These are phyloP conservation scores for Drosophila miranda DNA, from an alignment of 1,140 invertebrate genomes.

Conservation along the genomic window DNA sequence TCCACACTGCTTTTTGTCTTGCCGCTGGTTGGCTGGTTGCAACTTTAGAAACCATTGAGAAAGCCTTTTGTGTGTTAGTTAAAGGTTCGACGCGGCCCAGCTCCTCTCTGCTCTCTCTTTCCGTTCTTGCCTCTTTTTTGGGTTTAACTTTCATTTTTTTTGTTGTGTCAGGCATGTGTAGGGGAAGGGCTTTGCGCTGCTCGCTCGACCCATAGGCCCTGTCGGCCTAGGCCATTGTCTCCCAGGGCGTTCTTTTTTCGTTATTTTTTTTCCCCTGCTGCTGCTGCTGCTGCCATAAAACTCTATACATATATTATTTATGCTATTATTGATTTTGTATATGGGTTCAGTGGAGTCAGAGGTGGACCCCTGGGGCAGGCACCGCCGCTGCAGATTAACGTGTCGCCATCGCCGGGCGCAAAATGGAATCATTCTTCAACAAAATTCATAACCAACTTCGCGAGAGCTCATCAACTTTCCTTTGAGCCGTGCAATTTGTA, in stretches of 20 bases:
- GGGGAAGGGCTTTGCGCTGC: conserved; percentile 36
- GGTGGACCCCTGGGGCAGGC: conserved; percentile 32
- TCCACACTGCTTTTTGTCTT: conserved; percentile 18
- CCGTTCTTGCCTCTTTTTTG: conserved; percentile 22
- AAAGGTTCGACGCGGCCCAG: conserved; percentile 27
- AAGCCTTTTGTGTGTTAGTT: conserved; percentile 65
- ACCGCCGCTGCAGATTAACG: conserved; percentile 41
- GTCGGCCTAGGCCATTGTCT: conserved; percentile 69
- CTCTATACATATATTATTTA: conserved; percentile 73
- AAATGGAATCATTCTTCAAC: conserved; percentile 77
- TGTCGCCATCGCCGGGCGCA: conserved; percentile 38
- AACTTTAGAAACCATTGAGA: conserved; percentile 69
- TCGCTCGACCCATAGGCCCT: conserved; percentile 60
- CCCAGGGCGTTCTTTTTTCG: conserved; percentile 27
- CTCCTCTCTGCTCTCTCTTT: conserved; percentile 3
- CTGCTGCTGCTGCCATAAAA: conserved; percentile 17
- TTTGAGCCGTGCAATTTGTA: conserved; percentile 68
- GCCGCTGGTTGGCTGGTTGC: conserved; percentile 29
- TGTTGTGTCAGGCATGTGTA: conserved; percentile 66
- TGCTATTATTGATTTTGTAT: conserved; percentile 77
- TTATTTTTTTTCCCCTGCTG: conserved; percentile 13
- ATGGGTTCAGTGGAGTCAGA: conserved; percentile 54
- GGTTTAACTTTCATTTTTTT: conserved; percentile 60
- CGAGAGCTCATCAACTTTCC: conserved; percentile 63
- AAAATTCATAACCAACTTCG: conserved; percentile 59